Percentiles rank a stretch among this genome's conserved stretches.
phyloP scores from a whole-genome alignment of 2,113 vertebrate species.

The Burhinus oedicnemus region DNA sequence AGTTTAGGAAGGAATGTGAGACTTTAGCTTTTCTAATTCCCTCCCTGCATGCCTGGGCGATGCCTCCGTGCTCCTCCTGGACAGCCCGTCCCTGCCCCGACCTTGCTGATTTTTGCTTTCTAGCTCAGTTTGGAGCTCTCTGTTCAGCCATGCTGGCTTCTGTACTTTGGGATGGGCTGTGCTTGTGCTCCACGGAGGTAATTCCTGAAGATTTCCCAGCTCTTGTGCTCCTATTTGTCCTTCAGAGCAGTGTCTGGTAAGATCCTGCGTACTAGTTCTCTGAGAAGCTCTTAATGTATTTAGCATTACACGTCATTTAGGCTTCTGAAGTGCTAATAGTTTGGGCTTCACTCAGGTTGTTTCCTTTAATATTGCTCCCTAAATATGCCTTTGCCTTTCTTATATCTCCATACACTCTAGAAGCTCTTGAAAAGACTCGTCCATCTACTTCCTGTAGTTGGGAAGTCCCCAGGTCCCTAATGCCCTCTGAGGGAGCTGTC shows the following conservation, averaged over 20 bases:
- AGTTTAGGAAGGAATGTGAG: neutral
- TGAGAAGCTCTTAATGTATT: neutral
- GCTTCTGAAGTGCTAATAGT: neutral
- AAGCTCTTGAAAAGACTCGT: neutral
- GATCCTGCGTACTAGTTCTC: neutral
- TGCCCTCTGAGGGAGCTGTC: neutral
- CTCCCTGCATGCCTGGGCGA: neutral
- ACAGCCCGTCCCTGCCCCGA: fast-evolving
- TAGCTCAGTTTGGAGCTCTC: neutral
- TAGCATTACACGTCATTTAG: neutral
- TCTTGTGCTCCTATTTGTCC: neutral
- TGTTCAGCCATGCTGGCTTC: neutral
- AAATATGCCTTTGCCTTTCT: neutral
- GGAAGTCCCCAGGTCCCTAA: neutral
- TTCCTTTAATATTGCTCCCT: neutral
- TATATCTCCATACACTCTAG: neutral
- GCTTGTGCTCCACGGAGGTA: neutral
- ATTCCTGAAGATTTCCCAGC: neutral
- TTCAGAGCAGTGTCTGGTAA: neutral
- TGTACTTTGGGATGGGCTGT: neutral
- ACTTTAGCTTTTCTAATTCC: neutral
- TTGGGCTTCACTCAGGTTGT: neutral
- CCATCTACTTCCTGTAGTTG: neutral
- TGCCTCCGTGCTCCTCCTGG: neutral
- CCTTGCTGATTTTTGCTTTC: neutral